Base-by-base conservation (phyloP, 1,140 invertebrate genomes). In the Polypedilum pembai region DNA sequence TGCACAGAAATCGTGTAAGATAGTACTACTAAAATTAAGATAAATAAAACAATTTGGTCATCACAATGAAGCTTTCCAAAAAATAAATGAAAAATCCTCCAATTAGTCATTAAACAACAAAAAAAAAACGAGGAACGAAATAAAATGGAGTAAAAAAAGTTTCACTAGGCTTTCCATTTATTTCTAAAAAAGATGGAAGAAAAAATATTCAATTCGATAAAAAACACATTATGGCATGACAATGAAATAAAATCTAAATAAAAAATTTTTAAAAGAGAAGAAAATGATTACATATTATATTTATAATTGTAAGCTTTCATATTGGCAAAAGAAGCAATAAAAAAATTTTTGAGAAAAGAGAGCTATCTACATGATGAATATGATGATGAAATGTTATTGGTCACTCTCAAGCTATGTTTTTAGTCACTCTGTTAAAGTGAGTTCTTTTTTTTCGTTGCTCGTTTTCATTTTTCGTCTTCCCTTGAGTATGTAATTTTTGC, bases 191-290 rank as follows among this genome's bases (percentile, higher is more conserved):
- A 4, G 12, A 56, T 12, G 12, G 12, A 56, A 56, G 45, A n/a
- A 12, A 56, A 56, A 56, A n/a, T 12, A 4, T n/a, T n/a, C 4
- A 56, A 56, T n/a, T 56, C 45, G 45, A 4, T 15, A 15, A 56
- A 56, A 56, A 56, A n/a, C 15, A 56, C 45, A n/a, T n/a, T 56
- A 56, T 56, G 45, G 45, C 45, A 56, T 56, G 45, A 56, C 45
- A 56, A 56, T 56, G 45, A 56, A 56, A n/a, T 56, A 56, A 33
- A 33, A 56, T 56, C 15, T 12, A 56, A 15, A 5, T 56, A 56
- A 15, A 56, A 15, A 56, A 4, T 56, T 15, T 56, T 56, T 56
- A n/a, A 56, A 56, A n/a, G 3, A 56, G 12, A 56, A 15, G 45
- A 56, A 56, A 56, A 56, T 56, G 8, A 45, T 45, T 56, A 12